A percentile compares a stretch with the other conserved stretches of the same genome.
phyloP scores from a whole-genome alignment of 2,113 vertebrate species.

The Camelus dromedarius region DNA sequence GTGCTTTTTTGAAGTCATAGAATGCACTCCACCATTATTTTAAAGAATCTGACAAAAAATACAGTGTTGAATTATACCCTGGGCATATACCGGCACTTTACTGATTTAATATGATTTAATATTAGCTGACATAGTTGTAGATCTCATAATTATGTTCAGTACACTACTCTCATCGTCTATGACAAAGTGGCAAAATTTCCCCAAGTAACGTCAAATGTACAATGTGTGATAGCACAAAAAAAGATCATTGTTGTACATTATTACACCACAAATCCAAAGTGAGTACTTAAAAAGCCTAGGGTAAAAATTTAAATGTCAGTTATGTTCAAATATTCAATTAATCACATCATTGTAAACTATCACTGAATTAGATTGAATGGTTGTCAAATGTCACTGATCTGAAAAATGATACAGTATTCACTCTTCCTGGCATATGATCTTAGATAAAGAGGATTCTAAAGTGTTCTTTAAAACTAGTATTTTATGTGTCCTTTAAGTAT shows the following conservation, averaged over 20 bases:
- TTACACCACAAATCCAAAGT: constrained; percentile 41
- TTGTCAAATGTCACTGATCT: constrained; percentile 68
- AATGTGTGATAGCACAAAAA: background rate
- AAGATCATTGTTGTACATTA: constrained; percentile 8
- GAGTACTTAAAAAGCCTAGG: constrained; percentile 29
- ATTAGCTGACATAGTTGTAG: background rate
- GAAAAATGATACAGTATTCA: constrained; percentile 41
- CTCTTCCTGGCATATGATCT: background rate
- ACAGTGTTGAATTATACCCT: background rate
- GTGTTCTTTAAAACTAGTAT: constrained; percentile 27
- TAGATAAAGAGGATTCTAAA: constrained; percentile 47
- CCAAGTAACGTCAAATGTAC: constrained; percentile 22
- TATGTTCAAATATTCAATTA: constrained; percentile 59
- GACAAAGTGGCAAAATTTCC: background rate
- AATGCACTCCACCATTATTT: constrained; percentile 10
- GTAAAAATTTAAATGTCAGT: constrained; percentile 58
- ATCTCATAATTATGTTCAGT: background rate
- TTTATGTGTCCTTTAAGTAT: constrained; percentile 61
- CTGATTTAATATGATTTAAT: constrained; percentile 9
- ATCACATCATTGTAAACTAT: constrained; percentile 58
- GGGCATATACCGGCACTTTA: background rate
- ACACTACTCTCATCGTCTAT: background rate
- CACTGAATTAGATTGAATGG: constrained; percentile 51
- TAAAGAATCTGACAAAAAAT: background rate
- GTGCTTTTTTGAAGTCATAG: background rate